These are phyloP conservation scores for Leptothorax acervorum DNA, from an alignment of 2,888 invertebrate genomes.

Conservation along the genomic window DNA sequence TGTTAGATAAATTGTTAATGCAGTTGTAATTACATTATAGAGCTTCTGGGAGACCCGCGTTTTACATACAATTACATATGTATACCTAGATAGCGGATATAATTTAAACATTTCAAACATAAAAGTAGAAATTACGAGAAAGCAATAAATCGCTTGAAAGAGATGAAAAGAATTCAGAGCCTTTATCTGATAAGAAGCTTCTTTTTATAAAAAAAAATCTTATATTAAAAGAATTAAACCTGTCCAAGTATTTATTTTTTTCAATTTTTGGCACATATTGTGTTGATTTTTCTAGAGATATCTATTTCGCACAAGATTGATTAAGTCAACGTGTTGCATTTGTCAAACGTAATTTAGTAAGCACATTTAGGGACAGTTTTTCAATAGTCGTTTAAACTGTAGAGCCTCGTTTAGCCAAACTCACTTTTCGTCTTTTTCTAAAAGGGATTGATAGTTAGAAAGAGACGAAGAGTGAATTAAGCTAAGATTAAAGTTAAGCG, in stretches of 20 bases:
- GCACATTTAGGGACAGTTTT: too few relatives aligned
- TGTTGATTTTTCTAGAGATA: not conserved
- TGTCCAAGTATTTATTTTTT: not conserved
- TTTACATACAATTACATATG: not conserved
- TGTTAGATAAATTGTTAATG: constrained; percentile 1
- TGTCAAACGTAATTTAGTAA: constrained; percentile 11
- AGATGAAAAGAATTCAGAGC: not conserved
- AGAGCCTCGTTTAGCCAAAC: too few relatives aligned
- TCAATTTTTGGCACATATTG: not conserved
- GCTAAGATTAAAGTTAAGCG: too few relatives aligned
- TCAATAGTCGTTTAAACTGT: too few relatives aligned
- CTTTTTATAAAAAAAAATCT: not conserved
- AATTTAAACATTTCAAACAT: constrained; percentile 1
- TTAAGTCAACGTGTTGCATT: not conserved
- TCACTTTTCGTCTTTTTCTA: too few relatives aligned
- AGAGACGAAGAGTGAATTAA: too few relatives aligned
- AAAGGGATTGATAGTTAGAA: too few relatives aligned
- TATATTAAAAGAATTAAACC: not conserved
- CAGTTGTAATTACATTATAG: not conserved
- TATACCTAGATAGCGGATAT: not conserved
- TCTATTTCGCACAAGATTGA: not conserved
- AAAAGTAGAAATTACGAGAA: not conserved
- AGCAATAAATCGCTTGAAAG: not conserved
- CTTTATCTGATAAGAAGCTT: too few relatives aligned
- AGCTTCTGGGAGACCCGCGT: too few relatives aligned